Base-by-base conservation (phyloP, 1,140 invertebrate species). In the Cotesia vestalis region DNA sequence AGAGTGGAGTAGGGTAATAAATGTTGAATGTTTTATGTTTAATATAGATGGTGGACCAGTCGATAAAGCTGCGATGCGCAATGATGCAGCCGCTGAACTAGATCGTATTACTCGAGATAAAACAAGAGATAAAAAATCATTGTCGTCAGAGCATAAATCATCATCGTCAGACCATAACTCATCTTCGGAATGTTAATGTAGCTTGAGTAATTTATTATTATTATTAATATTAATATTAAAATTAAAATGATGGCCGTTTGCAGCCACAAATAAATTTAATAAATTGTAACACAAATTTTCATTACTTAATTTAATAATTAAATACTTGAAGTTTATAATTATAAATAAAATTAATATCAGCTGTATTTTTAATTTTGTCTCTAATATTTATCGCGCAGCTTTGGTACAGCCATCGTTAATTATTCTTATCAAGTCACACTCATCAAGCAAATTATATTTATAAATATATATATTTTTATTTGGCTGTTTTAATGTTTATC, bases 51-150 rank as follows among this genome's bases (percentile, higher is more conserved):
- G 57, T 59, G 76, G 79, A 70, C 81, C 78, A 51, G 81, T 87
- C 4, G 88, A 89, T 69, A 93, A 92, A 77, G 84, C 90, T 76
- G 89, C 92, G 3, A 93, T 96, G 85, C 90, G 95, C 67, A 94
- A 93, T 9, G 95, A 97, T 84, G 95, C 95, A 27, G 95, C 94
- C 27, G 95, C 95, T n/a, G 95, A 97, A 86, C 88, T 97, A 17
- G 96, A 98, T 84, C 91, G 95, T 72, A 90, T 97, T 78, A 93
- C 94, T 69, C 88, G 91, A 80, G 90, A 90, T 70, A 94, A 93
- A 81, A 27, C 27, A 27, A 27, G 27, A 27, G 27, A 27, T 27
- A 27, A 27, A 27, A 92, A 92, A 72, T 83, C 88, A 61, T 83
- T 86, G 71, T 84, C 86, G 35, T 76, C 77, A 1, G 84, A 86